Conservation (phyloP, 2,113 vertebrate genomes). For the Phalacrocorax brasilianus region DNA sequence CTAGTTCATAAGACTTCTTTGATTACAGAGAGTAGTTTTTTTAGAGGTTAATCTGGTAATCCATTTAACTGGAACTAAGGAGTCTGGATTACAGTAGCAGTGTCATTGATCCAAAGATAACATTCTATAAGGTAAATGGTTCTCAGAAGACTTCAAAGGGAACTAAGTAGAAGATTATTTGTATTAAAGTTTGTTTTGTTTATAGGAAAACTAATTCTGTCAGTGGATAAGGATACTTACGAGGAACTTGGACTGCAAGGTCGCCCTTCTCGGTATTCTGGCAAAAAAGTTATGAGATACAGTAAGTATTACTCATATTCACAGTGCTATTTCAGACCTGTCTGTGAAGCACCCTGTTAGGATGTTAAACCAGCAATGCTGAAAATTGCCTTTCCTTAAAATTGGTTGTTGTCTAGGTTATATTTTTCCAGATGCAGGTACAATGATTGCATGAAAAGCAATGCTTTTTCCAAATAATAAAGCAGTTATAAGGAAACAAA, state of each 20-base stretch:
- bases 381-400: neutral
- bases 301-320: slow-evolving; percentile 73
- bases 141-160: neutral
- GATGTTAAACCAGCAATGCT: neutral
- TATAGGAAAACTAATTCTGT: slow-evolving; percentile 86
- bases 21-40: neutral
- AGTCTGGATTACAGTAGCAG: neutral
- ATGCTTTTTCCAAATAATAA: neutral
- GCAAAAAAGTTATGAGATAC: slow-evolving; percentile 79
- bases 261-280: slow-evolving; percentile 81
- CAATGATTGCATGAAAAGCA: neutral
- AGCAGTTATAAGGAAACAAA: neutral
- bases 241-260: slow-evolving; percentile 90
- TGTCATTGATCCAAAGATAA: neutral
- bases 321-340: neutral
- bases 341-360: neutral
- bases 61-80: neutral
- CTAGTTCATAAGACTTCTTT: neutral
- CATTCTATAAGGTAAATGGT: fast-evolving
- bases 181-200: neutral
- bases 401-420: neutral
- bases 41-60: neutral
- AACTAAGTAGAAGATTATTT: neutral
- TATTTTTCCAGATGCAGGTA: neutral
- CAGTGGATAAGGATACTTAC: slow-evolving; percentile 92